These are phyloP conservation scores for Neoitamus cyanurus DNA, from an alignment of 2,888 invertebrate species.

Conservation along the genomic window DNA sequence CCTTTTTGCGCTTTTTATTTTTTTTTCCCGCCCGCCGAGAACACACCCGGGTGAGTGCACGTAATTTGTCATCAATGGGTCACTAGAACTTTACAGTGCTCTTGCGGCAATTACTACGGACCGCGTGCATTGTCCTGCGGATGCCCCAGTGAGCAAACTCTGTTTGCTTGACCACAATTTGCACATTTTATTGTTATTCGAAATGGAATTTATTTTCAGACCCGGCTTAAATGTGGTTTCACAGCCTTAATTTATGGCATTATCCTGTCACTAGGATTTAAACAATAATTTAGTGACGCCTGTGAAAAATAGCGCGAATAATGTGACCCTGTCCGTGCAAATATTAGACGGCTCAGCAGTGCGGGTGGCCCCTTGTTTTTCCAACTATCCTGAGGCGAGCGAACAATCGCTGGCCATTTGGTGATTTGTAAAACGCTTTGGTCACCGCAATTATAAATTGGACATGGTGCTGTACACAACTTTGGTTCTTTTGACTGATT, in stretches of 20 bases:
- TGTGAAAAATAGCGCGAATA: constrained; percentile 26
- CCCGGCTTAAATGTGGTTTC: constrained; percentile 38
- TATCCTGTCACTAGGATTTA: constrained; percentile 36
- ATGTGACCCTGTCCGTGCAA: not conserved
- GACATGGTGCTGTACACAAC: not conserved
- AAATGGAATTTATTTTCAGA: constrained; percentile 30
- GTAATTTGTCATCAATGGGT: constrained; percentile 42
- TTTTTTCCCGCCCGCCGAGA: not conserved
- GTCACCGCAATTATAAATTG: not conserved
- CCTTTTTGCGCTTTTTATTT: not conserved
- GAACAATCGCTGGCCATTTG: not conserved
- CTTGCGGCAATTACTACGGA: constrained; percentile 16
- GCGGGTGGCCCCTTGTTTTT: not conserved
- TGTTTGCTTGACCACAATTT: constrained; percentile 42
- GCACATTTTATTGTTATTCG: constrained; percentile 42
- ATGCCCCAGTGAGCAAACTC: constrained; percentile 31
- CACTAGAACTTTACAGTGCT: constrained; percentile 7
- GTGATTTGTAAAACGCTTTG: not conserved
- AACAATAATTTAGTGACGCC: constrained; percentile 31
- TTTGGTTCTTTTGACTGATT: not conserved
- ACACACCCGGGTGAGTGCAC: not conserved
- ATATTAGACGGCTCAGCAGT: not conserved
- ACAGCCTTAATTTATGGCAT: constrained; percentile 37
- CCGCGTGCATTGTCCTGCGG: constrained; percentile 11
- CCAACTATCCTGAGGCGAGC: not conserved